These are phyloP conservation scores for Euura lappo DNA, from an alignment of 1,140 invertebrate species.

Conservation along the genomic window DNA sequence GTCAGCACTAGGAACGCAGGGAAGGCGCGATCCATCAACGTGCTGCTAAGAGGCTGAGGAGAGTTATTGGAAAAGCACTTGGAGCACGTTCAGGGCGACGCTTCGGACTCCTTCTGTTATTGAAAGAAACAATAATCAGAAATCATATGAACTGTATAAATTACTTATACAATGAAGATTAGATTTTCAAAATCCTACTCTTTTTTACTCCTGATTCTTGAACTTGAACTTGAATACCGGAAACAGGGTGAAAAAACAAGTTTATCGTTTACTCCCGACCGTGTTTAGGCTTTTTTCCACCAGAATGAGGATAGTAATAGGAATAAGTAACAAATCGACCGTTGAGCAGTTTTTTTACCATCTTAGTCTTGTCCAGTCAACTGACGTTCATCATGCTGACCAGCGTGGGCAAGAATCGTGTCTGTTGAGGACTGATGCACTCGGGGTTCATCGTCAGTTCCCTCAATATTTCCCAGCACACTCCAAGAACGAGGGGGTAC, in stretches of 20 bases:
- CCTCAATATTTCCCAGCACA: slow-evolving; percentile 74
- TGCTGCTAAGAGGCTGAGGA: slow-evolving; percentile 62
- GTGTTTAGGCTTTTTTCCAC: too few species aligned
- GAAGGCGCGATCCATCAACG: slow-evolving; percentile 68
- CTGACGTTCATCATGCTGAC: slow-evolving; percentile 67
- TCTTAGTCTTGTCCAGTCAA: slow-evolving; percentile 47
- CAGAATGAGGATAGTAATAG: too few species aligned
- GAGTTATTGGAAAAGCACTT: slow-evolving; percentile 68
- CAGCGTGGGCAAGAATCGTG: slow-evolving; percentile 74
- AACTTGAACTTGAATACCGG: too few species aligned
- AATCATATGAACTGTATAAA: background rate
- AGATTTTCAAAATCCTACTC: too few species aligned
- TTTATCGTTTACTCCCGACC: too few species aligned
- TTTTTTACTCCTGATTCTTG: too few species aligned
- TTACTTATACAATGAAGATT: too few species aligned
- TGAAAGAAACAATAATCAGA: slow-evolving; percentile 17
- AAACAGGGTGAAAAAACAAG: too few species aligned
- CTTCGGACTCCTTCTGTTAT: slow-evolving; percentile 47
- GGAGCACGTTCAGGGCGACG: slow-evolving; percentile 69
- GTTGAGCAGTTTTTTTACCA: slow-evolving; percentile 39
- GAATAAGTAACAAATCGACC: slow-evolving; percentile 8
- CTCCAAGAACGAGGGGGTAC: slow-evolving; percentile 69
- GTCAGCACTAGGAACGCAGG: slow-evolving; percentile 69
- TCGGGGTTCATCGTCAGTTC: slow-evolving; percentile 69
- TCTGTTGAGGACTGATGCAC: slow-evolving; percentile 69